A percentile compares a stretch with the other conserved stretches of the same genome.
Evolutionary conservation across 53 echinoderm and acorn worm genomes (phyloP).

Genomic region (Echinarachnius parma): DNA sequence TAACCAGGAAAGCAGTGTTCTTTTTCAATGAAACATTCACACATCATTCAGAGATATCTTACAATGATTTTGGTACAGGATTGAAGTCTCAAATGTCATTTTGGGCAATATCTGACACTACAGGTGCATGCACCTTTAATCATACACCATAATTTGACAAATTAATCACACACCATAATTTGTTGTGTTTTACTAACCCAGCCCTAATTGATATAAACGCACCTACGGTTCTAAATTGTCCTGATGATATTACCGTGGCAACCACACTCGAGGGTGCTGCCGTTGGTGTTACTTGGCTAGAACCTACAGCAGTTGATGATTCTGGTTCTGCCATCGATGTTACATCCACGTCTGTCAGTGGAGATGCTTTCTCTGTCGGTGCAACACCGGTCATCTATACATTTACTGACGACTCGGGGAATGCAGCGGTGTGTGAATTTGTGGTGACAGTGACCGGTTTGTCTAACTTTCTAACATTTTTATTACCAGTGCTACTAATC

Average conservation of each 20-base stretch:
- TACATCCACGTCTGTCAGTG: constrained; percentile 28
- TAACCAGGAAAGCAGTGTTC: too few species aligned
- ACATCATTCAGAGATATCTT: too few species aligned
- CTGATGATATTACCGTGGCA: constrained; percentile 3
- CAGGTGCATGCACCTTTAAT: neutral
- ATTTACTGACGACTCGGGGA: constrained; percentile 45
- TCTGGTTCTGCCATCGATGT: constrained; percentile 9
- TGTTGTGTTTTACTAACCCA: too few species aligned
- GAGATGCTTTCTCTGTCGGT: constrained; percentile 54
- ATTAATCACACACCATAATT: too few species aligned
- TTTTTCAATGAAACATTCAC: too few species aligned
- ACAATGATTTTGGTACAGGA: too few species aligned
- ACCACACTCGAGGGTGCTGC: constrained; percentile 16
- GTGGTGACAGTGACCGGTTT: constrained; percentile 15
- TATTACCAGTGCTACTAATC: too few species aligned
- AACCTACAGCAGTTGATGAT: constrained; percentile 24
- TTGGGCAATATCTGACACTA: too few species aligned
- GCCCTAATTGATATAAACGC: constrained; percentile 18
- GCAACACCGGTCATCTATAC: constrained; percentile 53
- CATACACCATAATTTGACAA: neutral
- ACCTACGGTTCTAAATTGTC: constrained; percentile 4
- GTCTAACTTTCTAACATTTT: too few species aligned
- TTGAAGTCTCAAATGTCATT: too few species aligned
- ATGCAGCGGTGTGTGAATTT: constrained; percentile 15
- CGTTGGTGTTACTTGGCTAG: constrained; percentile 15